A percentile compares a stretch with the other conserved stretches of the same genome.
Evolutionary conservation across 2,797 vertebrate genomes (phyloP).

Genomic region (Tenualosa thibaudeaui): DNA sequence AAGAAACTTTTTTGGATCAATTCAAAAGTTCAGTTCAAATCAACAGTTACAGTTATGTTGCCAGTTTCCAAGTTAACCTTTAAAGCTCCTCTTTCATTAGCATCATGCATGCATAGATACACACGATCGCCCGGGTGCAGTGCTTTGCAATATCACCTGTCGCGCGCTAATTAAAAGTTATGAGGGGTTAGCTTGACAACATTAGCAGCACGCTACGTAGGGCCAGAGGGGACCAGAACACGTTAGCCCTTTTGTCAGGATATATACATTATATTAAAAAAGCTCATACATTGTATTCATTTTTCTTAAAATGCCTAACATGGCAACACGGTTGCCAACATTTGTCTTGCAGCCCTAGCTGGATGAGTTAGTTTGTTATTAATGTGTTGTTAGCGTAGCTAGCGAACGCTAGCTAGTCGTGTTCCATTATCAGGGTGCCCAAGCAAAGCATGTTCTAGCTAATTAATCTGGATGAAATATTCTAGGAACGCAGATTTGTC

Average conservation of each 20-base stretch:
- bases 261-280: not conserved
- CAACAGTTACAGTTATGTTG: too few species aligned
- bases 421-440: not conserved
- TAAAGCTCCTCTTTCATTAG: too few species aligned
- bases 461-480: not conserved
- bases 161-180: conserved; percentile 16
- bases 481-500: not conserved
- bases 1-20: not conserved
- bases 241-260: not conserved
- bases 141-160: not conserved
- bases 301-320: not conserved
- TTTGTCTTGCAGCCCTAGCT: not conserved
- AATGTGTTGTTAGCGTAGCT: not conserved
- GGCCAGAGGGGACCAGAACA: not conserved
- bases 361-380: too few species aligned
- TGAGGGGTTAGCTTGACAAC: not conserved
- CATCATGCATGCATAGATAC: not conserved
- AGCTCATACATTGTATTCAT: not conserved
- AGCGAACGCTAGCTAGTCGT: not conserved
- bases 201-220: conserved; percentile 11
- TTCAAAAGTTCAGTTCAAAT: not conserved
- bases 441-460: not conserved
- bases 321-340: not conserved
- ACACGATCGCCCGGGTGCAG: not conserved
- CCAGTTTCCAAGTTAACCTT: too few species aligned